Conservation (phyloP, 2,797 vertebrate species). For the Smutsia gigantea region DNA sequence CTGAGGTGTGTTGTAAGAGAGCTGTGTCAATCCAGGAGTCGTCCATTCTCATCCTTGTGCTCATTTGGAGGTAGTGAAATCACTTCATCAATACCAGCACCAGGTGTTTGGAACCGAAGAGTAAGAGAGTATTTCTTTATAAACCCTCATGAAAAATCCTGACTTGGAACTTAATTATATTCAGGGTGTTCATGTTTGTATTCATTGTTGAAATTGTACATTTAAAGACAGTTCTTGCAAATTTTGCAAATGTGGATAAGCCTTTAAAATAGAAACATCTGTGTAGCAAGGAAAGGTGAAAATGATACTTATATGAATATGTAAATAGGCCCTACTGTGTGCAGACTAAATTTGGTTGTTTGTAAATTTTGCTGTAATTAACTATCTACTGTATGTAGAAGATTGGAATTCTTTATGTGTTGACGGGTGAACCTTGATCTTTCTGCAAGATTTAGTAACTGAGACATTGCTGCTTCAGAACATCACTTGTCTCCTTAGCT, state of each 20-base stretch:
- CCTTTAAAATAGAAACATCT: constrained; percentile 80
- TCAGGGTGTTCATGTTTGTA: constrained; percentile 58
- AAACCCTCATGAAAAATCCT: background rate
- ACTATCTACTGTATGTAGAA: constrained; percentile 71
- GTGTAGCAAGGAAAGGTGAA: constrained; percentile 82
- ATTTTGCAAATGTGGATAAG: constrained; percentile 78
- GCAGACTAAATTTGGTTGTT: constrained; percentile 63
- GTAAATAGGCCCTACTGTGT: constrained; percentile 81
- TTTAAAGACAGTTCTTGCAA: constrained; percentile 76
- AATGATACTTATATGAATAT: constrained; percentile 74
- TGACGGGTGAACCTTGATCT: constrained; percentile 59
- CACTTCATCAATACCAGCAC: background rate
- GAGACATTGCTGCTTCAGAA: constrained; percentile 56
- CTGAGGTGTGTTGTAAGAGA: background rate
- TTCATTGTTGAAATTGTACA: constrained; percentile 77
- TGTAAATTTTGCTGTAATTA: constrained; percentile 82
- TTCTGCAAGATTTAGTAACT: constrained; percentile 65
- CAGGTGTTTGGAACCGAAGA: constrained; percentile 36
- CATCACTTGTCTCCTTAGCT: constrained; percentile 43
- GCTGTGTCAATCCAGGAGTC: background rate
- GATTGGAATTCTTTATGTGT: constrained; percentile 50
- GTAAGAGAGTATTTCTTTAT: background rate
- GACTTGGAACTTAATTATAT: constrained; percentile 32
- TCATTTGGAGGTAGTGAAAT: background rate
- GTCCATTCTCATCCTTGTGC: accelerated